phyloP scores from a whole-genome alignment of 1,140 invertebrate species.

The Aplysia californica region DNA sequence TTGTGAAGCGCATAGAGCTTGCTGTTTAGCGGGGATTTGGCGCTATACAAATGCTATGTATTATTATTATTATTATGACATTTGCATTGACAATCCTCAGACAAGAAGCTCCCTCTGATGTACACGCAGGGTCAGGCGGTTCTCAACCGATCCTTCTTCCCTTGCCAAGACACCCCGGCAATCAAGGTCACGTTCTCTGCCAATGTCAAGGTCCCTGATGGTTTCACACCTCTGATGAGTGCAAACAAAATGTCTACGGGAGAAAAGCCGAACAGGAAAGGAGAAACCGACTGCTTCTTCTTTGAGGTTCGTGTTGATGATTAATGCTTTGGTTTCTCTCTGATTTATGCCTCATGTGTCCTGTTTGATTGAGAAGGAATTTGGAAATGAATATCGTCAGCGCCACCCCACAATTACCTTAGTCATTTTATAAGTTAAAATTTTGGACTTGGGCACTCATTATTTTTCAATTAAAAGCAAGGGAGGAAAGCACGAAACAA shows the following conservation, averaged over 20 bases:
- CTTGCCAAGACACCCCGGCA: slow-evolving; percentile 92
- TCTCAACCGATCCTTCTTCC: slow-evolving; percentile 74
- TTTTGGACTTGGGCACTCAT: too few species aligned
- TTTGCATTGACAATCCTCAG: slow-evolving; percentile 66
- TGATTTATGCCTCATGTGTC: too few species aligned
- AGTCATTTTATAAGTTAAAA: too few species aligned
- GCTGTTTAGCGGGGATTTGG: background rate
- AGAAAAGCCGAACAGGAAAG: slow-evolving; percentile 60
- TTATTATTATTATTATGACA: background rate
- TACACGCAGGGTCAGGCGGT: slow-evolving; percentile 93
- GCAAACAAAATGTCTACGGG: slow-evolving; percentile 71
- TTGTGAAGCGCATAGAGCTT: too few species aligned
- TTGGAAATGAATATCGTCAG: too few species aligned
- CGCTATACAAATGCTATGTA: background rate
- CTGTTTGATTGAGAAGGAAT: too few species aligned
- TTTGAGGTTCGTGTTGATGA: slow-evolving; percentile 71
- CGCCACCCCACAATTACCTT: too few species aligned
- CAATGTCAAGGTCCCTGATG: slow-evolving; percentile 71
- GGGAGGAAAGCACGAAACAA: too few species aligned
- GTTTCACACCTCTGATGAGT: slow-evolving; percentile 87
- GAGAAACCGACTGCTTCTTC: slow-evolving; percentile 78
- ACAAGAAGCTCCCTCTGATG: slow-evolving; percentile 85
- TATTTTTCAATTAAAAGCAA: too few species aligned
- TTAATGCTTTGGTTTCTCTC: too few species aligned
- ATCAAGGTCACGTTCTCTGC: slow-evolving; percentile 90